Base-by-base conservation (phyloP, 2,113 vertebrate species). In the Benitochromis conjunctus region DNA sequence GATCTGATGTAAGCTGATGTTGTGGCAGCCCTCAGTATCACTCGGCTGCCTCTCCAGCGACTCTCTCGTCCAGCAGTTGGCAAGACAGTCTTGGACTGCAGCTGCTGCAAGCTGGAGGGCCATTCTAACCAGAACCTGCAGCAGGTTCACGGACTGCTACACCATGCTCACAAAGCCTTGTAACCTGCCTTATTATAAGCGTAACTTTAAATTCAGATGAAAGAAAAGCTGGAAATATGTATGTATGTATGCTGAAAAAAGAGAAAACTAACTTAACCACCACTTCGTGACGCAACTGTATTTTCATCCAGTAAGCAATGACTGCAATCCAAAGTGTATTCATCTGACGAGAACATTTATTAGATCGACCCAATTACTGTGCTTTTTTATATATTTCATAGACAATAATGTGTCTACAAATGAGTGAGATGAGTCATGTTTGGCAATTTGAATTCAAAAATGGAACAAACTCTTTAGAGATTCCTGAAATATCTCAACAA, bases 181-280 rank as follows among this genome's bases (percentile, higher is more conserved):
- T 1, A n/a, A 54, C 18, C 51, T 54, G 51, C 8, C 19, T 54
- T n/a, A 76, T 76, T 4, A n/a, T n/a, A 18, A 76, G 46, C 0
- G 2, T 0, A 51, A 19, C 0, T 74, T 48, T 76, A 48, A 71
- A 51, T 31, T 76, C 26, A 31, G 6, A 76, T 0, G 6, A n/a
- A 51, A 76, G 6, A 48, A 53, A 11, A 76, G 46, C 7, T 53
- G 9, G 34, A 19, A 51, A 74, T 18, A 76, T 19, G 26, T 29
- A 51, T n/a, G 16, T 38, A 64, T 18, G 29, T 31, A 51, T 31
- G 19, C 43, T 51, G 9, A 69, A 0, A 43, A 51, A 8, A 51
- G 16, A 51, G 69, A 31, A 1, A 31, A 2, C 43, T 12, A 31
- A 51, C 43, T 76, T 4, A 51, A 76, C 6, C 1, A 31, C 24